phyloP scores from a whole-genome alignment of 2,888 invertebrate species.

The Nemurella pictetii region DNA sequence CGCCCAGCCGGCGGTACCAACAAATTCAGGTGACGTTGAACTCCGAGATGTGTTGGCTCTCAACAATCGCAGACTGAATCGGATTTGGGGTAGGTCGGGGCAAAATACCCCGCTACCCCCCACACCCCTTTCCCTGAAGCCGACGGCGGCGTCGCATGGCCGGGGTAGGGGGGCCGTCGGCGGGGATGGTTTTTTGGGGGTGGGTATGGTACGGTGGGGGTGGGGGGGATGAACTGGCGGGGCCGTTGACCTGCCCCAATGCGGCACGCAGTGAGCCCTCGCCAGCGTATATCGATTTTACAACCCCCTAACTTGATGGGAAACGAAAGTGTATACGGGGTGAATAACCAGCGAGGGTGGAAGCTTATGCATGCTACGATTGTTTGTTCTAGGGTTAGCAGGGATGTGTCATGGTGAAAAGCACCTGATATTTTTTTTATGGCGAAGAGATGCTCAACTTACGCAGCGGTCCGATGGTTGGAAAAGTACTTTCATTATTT shows the following conservation, averaged over 20 bases:
- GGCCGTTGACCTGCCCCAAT: slow-evolving; percentile 27
- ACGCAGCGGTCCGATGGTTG: too few species aligned
- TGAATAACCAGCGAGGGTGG: background rate
- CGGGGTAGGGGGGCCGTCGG: background rate
- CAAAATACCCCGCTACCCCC: too few species aligned
- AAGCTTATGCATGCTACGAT: background rate
- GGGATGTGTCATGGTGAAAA: too few species aligned
- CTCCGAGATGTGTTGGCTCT: background rate
- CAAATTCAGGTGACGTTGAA: too few species aligned
- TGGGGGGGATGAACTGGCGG: background rate
- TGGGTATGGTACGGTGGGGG: slow-evolving; percentile 2
- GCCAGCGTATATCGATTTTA: slow-evolving; percentile 24
- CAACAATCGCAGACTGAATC: background rate
- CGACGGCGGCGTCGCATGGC: background rate
- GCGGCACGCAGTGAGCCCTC: slow-evolving; percentile 26
- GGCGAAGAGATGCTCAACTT: too few species aligned
- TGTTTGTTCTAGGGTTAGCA: too few species aligned
- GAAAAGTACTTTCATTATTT: too few species aligned
- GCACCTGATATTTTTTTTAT: too few species aligned
- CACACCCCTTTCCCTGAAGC: too few species aligned
- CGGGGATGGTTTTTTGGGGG: background rate
- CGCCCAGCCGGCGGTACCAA: background rate
- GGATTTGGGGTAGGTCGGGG: slow-evolving; percentile 25
- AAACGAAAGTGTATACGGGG: slow-evolving; percentile 28
- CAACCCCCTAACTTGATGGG: background rate